Evolutionary conservation across 2,797 vertebrate genomes (phyloP).

Genomic region (Staurois parvus): DNA sequence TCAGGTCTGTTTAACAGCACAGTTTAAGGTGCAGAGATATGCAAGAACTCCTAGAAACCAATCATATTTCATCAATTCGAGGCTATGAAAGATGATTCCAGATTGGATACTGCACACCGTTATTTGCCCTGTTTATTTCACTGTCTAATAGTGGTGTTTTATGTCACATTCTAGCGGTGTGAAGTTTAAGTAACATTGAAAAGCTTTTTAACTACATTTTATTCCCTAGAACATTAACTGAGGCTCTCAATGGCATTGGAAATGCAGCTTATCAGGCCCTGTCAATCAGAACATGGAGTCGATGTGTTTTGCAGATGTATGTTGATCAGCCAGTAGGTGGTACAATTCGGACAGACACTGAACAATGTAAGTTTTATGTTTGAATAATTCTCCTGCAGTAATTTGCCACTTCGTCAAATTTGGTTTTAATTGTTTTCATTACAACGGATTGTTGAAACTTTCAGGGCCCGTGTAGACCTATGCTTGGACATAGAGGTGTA

Average conservation of each 20-base stretch:
- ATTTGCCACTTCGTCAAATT: neutral
- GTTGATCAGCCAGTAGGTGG: constrained; percentile 80
- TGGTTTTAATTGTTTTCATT: no score
- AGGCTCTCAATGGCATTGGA: constrained; percentile 74
- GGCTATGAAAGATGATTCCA: neutral
- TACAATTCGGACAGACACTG: constrained; percentile 74
- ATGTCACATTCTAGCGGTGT: neutral
- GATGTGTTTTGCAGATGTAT: constrained; percentile 93
- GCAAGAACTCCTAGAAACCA: neutral
- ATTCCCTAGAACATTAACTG: constrained; percentile 80
- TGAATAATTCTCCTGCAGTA: neutral
- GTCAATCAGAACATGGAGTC: constrained; percentile 90
- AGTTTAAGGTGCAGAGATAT: neutral
- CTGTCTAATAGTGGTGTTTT: neutral
- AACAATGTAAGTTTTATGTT: constrained; percentile 58
- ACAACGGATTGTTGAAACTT: neutral
- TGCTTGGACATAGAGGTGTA: no score
- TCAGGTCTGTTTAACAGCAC: neutral
- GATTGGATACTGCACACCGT: neutral
- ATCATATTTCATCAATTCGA: neutral
- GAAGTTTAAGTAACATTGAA: neutral
- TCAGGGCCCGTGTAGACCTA: no score
- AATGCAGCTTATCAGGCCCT: constrained; percentile 83
- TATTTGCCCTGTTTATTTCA: neutral
- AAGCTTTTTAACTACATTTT: neutral